A percentile compares a stretch with the other conserved stretches of the same genome.
Conservation (phyloP, 2,797 vertebrate species). For the Falco concolor region DNA sequence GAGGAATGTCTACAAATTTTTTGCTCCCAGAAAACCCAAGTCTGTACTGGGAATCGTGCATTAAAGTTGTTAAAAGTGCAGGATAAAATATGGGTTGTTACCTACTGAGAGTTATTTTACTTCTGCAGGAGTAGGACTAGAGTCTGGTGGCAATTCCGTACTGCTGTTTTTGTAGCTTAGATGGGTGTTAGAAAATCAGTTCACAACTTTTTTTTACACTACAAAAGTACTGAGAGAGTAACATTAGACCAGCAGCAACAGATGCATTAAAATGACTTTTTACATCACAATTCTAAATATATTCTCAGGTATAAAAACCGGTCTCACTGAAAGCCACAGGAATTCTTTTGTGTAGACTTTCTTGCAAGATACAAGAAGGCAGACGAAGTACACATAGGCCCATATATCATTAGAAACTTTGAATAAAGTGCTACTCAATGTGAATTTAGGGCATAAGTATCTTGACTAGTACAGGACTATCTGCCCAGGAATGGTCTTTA, state of each 20-base stretch:
- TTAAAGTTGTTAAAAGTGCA: not conserved
- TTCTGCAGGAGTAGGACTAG: not conserved
- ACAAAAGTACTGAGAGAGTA: not conserved
- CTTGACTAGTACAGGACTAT: not conserved
- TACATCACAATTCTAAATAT: not conserved
- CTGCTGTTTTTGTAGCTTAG: not conserved
- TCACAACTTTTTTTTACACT: not conserved
- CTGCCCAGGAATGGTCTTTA: not conserved
- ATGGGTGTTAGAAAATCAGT: not conserved
- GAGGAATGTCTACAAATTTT: not conserved
- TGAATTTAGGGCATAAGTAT: not conserved
- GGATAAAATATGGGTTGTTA: not conserved
- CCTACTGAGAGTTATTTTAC: not conserved
- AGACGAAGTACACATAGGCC: not conserved
- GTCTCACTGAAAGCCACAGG: not conserved
- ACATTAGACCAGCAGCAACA: not conserved
- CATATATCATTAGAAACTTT: not conserved
- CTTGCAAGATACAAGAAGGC: not conserved
- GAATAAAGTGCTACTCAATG: not conserved
- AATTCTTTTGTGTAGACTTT: not conserved
- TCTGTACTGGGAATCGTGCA: not conserved
- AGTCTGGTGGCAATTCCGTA: not conserved
- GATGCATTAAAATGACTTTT: not conserved
- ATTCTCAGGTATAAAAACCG: not conserved
- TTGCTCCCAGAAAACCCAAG: not conserved